These are phyloP conservation scores for Gymnodraco acuticeps DNA, from an alignment of 2,797 vertebrate genomes.

Conservation along the genomic window DNA sequence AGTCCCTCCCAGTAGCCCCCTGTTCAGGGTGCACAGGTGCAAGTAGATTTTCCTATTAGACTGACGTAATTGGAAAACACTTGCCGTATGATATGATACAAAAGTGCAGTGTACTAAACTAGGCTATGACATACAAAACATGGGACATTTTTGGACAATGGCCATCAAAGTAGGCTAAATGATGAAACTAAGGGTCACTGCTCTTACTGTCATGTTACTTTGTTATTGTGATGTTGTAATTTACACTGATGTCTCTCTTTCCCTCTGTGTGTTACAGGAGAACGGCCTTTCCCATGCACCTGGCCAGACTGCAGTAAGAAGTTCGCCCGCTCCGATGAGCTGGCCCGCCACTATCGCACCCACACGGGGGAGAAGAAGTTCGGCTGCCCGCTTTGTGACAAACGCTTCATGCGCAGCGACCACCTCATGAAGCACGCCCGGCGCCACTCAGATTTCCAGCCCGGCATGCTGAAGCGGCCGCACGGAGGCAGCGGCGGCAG, in stretches of 20 bases:
- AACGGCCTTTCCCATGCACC: constrained; percentile 95
- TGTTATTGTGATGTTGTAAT: background rate
- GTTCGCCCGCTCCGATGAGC: constrained; percentile 97
- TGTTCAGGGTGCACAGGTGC: background rate
- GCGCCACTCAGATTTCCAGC: constrained; percentile 95
- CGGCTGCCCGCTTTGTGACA: constrained; percentile 95
- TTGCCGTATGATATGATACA: background rate
- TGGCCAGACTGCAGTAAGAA: constrained; percentile 98
- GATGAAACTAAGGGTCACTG: background rate
- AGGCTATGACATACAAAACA: background rate
- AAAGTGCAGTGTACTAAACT: background rate
- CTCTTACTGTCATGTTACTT: background rate
- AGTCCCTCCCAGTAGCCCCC: background rate
- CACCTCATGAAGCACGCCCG: constrained; percentile 98
- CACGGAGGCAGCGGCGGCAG: constrained; percentile 64
- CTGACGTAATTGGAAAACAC: background rate
- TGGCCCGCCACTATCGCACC: constrained; percentile 97
- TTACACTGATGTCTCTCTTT: constrained; percentile 6
- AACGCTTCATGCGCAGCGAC: constrained; percentile 99
- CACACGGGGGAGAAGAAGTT: constrained; percentile 99
- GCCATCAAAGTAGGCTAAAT: background rate
- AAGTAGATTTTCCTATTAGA: background rate
- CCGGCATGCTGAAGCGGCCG: constrained; percentile 93
- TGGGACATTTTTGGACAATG: background rate
- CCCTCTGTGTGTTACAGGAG: constrained; percentile 83